Evolutionary conservation across 2,113 vertebrate species (phyloP).

Genomic region (Orthonyx spaldingii): DNA sequence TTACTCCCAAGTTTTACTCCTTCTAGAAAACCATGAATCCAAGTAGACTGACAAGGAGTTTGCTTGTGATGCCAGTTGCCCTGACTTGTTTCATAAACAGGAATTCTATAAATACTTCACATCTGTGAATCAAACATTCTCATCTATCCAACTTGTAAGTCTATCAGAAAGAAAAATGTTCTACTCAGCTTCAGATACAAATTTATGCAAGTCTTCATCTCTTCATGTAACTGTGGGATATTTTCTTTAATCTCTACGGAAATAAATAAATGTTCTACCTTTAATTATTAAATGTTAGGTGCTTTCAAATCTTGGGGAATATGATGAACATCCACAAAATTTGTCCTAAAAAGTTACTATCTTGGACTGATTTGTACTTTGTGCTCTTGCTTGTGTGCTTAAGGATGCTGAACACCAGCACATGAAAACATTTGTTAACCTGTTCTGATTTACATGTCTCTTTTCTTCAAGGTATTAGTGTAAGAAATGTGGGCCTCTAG

Average conservation of each 20-base stretch:
- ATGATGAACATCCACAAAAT: background rate
- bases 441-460: background rate
- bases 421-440: background rate
- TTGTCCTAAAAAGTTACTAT: background rate
- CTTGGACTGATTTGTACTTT: background rate
- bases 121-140: background rate
- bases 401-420: background rate
- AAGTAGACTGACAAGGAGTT: background rate
- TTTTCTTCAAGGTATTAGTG: background rate
- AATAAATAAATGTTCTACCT: background rate
- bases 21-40: background rate
- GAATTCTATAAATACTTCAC: background rate
- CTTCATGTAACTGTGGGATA: background rate
- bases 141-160: background rate
- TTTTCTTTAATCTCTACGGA: background rate
- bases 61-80: background rate
- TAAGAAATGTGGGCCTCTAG: background rate
- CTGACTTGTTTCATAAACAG: background rate
- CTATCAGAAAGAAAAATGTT: background rate
- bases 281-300: background rate
- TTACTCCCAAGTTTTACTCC: background rate
- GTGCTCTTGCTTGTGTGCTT: background rate
- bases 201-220: background rate
- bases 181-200: background rate
- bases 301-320: background rate